A percentile compares a stretch with the other conserved stretches of the same genome.
Conservation (phyloP, 2,888 invertebrate genomes). For the Shargacucullia verbasci region DNA sequence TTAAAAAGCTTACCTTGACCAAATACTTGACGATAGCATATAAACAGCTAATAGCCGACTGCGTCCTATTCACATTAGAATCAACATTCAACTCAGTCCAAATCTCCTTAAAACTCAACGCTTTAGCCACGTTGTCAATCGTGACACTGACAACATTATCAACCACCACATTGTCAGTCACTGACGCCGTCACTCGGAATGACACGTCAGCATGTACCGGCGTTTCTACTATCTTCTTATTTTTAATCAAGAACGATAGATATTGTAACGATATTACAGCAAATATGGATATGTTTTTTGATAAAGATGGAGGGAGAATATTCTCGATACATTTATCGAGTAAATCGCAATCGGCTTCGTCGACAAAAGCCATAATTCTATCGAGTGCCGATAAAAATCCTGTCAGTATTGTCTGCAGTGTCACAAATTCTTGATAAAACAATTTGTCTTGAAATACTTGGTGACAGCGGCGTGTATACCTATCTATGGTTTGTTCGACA, state of each 20-base stretch:
- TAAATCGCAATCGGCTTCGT: conserved; percentile 81
- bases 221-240: conserved; percentile 83
- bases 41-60: conserved; percentile 85
- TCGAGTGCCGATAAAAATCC: conserved; percentile 75
- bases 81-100: conserved; percentile 83
- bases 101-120: conserved; percentile 77
- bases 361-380: conserved; percentile 71
- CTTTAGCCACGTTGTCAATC: conserved; percentile 79
- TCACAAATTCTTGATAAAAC: conserved; percentile 83
- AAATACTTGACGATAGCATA: conserved; percentile 84
- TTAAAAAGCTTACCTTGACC: conserved; percentile 74
- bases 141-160: conserved; percentile 78
- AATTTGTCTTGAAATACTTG: conserved; percentile 86
- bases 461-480: conserved; percentile 84
- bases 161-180: conserved; percentile 77
- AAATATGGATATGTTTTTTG: conserved; percentile 79
- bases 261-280: conserved; percentile 84
- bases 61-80: conserved; percentile 78
- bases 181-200: conserved; percentile 70
- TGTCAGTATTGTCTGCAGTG: conserved; percentile 75
- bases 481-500: conserved; percentile 81
- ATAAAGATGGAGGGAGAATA: conserved; percentile 73
- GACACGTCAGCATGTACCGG: conserved; percentile 82
- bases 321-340: conserved; percentile 81
- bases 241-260: conserved; percentile 84